These are phyloP conservation scores for Caranx ignobilis DNA, from an alignment of 2,113 vertebrate species.

Conservation along the genomic window DNA sequence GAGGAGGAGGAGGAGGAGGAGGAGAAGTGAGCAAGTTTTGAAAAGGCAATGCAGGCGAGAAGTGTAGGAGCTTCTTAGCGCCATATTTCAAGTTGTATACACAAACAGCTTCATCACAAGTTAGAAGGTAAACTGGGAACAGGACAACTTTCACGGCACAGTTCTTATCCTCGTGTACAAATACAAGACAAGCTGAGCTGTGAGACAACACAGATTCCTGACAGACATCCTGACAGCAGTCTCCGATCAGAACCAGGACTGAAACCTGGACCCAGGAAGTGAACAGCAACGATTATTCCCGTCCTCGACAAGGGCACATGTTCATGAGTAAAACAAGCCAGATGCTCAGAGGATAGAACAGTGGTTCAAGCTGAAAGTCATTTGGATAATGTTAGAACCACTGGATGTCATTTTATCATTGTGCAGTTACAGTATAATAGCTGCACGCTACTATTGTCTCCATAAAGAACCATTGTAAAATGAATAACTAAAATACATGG, in stretches of 20 bases:
- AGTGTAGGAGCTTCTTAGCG: slow-evolving; percentile 28
- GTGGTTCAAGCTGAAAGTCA: background rate
- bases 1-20: slow-evolving; percentile 35
- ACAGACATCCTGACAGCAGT: slow-evolving; percentile 9
- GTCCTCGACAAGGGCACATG: background rate
- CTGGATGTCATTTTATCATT: background rate
- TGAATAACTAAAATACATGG: no score
- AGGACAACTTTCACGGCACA: slow-evolving; percentile 13
- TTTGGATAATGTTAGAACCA: background rate
- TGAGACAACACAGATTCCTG: background rate
- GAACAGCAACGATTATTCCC: background rate
- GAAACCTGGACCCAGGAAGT: slow-evolving; percentile 8
- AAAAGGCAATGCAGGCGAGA: slow-evolving; percentile 21
- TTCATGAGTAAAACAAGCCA: background rate
- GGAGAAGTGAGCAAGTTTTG: slow-evolving; percentile 36
- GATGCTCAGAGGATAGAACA: slow-evolving; percentile 7
- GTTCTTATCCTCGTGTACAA: slow-evolving; percentile 16
- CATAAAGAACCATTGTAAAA: background rate
- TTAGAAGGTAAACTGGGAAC: slow-evolving; percentile 35
- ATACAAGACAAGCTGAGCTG: slow-evolving; percentile 7
- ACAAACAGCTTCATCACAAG: slow-evolving; percentile 59
- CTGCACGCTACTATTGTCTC: background rate
- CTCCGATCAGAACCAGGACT: background rate
- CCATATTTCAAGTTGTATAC: slow-evolving; percentile 39
- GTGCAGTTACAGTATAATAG: background rate